Conservation (phyloP, 2,888 invertebrate genomes). For the Stenichneumon culpator region DNA sequence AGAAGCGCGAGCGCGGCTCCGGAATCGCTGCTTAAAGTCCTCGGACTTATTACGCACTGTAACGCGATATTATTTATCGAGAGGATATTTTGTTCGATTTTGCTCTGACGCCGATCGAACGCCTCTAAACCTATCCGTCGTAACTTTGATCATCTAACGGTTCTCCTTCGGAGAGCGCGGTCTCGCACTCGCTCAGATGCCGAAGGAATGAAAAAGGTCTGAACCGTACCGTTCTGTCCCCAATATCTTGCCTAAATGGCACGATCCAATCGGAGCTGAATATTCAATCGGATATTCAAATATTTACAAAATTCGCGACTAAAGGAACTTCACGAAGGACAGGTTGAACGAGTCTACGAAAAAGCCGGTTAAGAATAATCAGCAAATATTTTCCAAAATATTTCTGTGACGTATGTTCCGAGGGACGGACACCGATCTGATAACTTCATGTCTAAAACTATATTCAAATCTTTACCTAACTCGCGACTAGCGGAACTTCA, state of each 20-base stretch:
- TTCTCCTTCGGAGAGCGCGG: neutral
- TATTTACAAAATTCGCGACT: neutral
- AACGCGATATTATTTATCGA: slow-evolving; percentile 31
- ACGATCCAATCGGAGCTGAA: slow-evolving; percentile 7
- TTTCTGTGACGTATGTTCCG: no score
- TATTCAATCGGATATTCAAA: neutral
- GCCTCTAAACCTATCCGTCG: slow-evolving; percentile 12
- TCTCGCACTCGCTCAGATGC: slow-evolving; percentile 26
- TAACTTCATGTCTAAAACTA: no score
- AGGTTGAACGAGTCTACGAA: neutral
- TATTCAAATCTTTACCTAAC: no score
- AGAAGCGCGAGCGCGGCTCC: slow-evolving; percentile 13
- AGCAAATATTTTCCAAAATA: no score
- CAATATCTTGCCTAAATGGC: slow-evolving; percentile 24
- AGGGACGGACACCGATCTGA: no score
- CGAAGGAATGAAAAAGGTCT: neutral
- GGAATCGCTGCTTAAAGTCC: neutral
- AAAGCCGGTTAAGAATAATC: neutral
- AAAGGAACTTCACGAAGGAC: neutral
- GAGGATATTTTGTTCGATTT: slow-evolving; percentile 19
- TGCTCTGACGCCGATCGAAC: neutral
- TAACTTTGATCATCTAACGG: slow-evolving; percentile 46
- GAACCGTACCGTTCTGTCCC: slow-evolving; percentile 9
- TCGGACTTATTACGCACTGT: slow-evolving; percentile 27
- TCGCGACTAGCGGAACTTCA: no score